A percentile compares a stretch with the other conserved stretches of the same genome.
These are phyloP conservation scores for Vannuccia rotundouncinata DNA, from an alignment of 2,888 invertebrate genomes.

Conservation along the genomic window DNA sequence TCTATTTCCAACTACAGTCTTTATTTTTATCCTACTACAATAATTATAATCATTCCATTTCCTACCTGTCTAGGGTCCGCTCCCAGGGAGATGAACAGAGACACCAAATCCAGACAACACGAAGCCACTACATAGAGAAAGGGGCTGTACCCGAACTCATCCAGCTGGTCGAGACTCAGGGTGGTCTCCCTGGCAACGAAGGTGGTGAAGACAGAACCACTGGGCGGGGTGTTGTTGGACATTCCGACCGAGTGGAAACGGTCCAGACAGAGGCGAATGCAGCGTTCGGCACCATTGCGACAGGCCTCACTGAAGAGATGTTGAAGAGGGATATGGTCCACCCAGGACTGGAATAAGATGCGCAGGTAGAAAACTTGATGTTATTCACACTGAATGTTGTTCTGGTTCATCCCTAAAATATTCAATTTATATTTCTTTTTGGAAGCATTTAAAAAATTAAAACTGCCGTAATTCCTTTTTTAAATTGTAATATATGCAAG, in stretches of 20 bases:
- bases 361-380: too few species aligned
- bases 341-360: conserved; percentile 33
- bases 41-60: too few species aligned
- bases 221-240: conserved; percentile 59
- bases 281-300: conserved; percentile 30
- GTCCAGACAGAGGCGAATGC: conserved; percentile 36
- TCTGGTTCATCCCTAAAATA: too few species aligned
- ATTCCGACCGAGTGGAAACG: conserved; percentile 34
- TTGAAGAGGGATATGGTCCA: background rate
- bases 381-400: too few species aligned
- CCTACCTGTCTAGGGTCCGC: background rate
- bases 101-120: background rate
- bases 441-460: too few species aligned
- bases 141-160: conserved; percentile 69
- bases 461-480: too few species aligned
- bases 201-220: conserved; percentile 55
- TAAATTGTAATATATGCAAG: too few species aligned
- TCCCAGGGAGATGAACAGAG: background rate
- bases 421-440: too few species aligned
- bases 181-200: conserved; percentile 57
- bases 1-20: too few species aligned
- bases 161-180: conserved; percentile 43
- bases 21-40: too few species aligned
- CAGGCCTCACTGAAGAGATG: conserved; percentile 33
- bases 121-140: conserved; percentile 69